Base-by-base conservation (phyloP, 2,888 invertebrate species). In the Drosophila siamana region DNA sequence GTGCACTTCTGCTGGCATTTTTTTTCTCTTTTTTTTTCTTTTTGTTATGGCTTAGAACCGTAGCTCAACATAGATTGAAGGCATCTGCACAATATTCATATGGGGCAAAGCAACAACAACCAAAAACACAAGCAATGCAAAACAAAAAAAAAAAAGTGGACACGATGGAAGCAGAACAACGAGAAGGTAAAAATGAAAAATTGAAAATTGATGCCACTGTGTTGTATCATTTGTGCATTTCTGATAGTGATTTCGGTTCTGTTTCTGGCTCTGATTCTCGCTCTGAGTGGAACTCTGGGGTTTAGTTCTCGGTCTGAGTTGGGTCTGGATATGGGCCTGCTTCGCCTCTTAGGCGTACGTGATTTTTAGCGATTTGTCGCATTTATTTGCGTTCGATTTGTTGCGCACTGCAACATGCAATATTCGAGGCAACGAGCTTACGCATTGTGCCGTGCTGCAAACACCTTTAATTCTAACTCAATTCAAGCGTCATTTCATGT, bases 331-430 rank as follows among this genome's bases (percentile, higher is more conserved):
- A 26, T 26, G 26, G 26, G 26, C 26, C 22, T 33, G 33, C 9
- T 13, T 36, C 38, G 13, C 24, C 50, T 54, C 30, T 13, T 19
- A 54, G 52, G 41, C 56, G 88, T 72, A 83, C 83, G 88, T 83
- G 83, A 83, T 88, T 83, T 83, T 86, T 69, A 50, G 47, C 70
- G 68, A 69, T 76, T 87, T 86, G 57, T 48, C 43, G 63, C 72
- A 79, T 69, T 87, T 82, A 85, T 87, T 82, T 85, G 70, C 67
- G 13, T 66, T 61, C 26, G 38, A 52, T 65, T 61, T 60, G 30
- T 24, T 60, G 30, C 24, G 7, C 15, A 52, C 43, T 40, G 46
- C 15, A 30, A 57, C 22, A 57, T 47, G 47, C 46, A 54, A 60
- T 44, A 43, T 30, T 43, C 33, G 16, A 24, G 13, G n/a, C 26